Percentiles rank a stretch among this genome's conserved stretches.
Conservation (phyloP, 92 coral and sea anemone genomes). For the Porites rus region DNA sequence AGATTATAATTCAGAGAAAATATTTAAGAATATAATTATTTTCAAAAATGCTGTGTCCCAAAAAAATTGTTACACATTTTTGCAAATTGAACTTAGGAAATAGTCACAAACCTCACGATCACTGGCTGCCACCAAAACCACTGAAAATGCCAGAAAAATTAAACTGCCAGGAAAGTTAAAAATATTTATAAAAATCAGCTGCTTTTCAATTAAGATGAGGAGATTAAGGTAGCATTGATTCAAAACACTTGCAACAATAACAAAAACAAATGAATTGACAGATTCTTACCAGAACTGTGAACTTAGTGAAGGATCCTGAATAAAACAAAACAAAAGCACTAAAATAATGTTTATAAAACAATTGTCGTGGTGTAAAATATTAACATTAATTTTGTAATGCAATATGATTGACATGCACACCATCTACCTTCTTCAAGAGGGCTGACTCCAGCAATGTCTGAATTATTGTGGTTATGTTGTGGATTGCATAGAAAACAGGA, state of each 20-base stretch:
- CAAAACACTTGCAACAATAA: background rate
- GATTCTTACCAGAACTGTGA: constrained; percentile 40
- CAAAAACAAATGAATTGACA: background rate
- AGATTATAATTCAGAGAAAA: too few relatives aligned
- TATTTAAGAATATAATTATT: too few relatives aligned
- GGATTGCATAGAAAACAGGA: constrained; percentile 82
- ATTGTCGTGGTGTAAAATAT: background rate
- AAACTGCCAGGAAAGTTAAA: constrained; percentile 38
- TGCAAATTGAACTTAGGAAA: background rate
- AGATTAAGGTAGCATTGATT: background rate
- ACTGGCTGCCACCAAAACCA: constrained; percentile 37
- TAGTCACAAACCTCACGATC: constrained; percentile 56
- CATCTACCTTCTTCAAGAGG: constrained; percentile 66
- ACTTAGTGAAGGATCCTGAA: constrained; percentile 22
- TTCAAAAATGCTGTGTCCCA: too few relatives aligned
- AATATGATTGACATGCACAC: too few relatives aligned
- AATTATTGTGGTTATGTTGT: constrained; percentile 55
- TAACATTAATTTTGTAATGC: background rate
- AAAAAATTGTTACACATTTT: too few relatives aligned
- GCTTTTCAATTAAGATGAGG: background rate
- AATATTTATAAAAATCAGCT: background rate
- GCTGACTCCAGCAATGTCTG: constrained; percentile 60
- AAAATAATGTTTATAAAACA: background rate
- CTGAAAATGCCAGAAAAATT: constrained; percentile 41
- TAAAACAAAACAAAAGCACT: background rate